Evolutionary conservation across 2,888 invertebrate genomes (phyloP).

Genomic region (Chirona hameri): DNA sequence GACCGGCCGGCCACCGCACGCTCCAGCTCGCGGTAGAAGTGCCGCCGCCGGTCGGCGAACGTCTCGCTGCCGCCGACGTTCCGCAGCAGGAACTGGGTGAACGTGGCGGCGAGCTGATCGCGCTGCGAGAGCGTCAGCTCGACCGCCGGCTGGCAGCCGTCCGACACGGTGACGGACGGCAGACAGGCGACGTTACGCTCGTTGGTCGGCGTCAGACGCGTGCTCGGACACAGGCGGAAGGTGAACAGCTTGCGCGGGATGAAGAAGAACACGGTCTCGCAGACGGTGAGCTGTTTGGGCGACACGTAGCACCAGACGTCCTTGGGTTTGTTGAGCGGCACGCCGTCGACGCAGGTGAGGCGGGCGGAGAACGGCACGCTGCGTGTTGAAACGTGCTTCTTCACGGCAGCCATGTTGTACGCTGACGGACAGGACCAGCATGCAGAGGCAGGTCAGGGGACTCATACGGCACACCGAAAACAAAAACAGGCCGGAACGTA

Average conservation of each 20-base stretch:
- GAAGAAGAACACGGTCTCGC: slow-evolving; percentile 88
- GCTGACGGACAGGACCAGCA: background rate
- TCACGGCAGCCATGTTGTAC: background rate
- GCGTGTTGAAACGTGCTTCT: background rate
- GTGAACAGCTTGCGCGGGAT: slow-evolving; percentile 87
- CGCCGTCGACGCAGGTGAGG: slow-evolving; percentile 61
- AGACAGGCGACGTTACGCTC: slow-evolving; percentile 56
- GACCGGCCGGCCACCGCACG: slow-evolving; percentile 81
- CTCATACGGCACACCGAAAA: too few species aligned
- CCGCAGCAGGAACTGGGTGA: slow-evolving; percentile 82
- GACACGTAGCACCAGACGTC: slow-evolving; percentile 87
- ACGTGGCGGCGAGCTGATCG: slow-evolving; percentile 87
- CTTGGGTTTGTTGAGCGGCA: slow-evolving; percentile 67
- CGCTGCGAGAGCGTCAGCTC: slow-evolving; percentile 77
- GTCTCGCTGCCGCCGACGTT: slow-evolving; percentile 94
- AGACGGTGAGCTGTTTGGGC: slow-evolving; percentile 85
- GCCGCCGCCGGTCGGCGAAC: slow-evolving; percentile 69
- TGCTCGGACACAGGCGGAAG: slow-evolving; percentile 88
- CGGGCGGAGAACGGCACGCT: slow-evolving; percentile 57
- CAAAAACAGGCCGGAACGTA: too few species aligned
- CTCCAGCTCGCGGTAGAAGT: slow-evolving; percentile 75
- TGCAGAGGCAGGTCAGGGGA: background rate
- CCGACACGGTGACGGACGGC: slow-evolving; percentile 75
- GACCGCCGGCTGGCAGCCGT: slow-evolving; percentile 83
- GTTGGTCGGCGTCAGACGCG: slow-evolving; percentile 63